Percentiles rank a stretch among this genome's conserved stretches.
These are phyloP conservation scores for Halichoeres trimaculatus DNA, from an alignment of 2,113 vertebrate species.

Conservation along the genomic window DNA sequence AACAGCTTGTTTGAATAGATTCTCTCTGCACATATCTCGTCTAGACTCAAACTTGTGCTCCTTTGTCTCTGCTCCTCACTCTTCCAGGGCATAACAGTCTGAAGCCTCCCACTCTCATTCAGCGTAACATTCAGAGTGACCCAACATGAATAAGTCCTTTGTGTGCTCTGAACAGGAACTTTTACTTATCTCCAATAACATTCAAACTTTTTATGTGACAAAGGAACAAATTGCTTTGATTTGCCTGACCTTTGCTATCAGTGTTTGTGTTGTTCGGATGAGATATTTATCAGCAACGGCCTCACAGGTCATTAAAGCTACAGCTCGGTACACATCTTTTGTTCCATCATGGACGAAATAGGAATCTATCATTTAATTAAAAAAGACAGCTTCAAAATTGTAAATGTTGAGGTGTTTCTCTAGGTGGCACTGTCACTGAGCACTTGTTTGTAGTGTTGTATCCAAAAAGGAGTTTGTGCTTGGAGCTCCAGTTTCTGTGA, in stretches of 20 bases:
- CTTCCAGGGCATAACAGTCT: conserved; percentile 71
- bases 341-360: neutral
- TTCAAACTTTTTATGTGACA: conserved; percentile 46
- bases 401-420: conserved; percentile 26
- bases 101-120: conserved; percentile 74
- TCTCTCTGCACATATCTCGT: conserved; percentile 10
- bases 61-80: conserved; percentile 59
- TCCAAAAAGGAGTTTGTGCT: neutral
- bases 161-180: conserved; percentile 60
- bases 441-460: neutral
- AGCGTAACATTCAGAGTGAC: conserved; percentile 57
- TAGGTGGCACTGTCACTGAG: conserved; percentile 56
- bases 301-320: neutral
- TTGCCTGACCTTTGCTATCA: conserved; percentile 72
- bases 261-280: conserved; percentile 62
- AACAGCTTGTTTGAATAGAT: conserved; percentile 11
- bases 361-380: neutral
- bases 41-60: conserved; percentile 26
- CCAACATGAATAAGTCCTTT: conserved; percentile 72
- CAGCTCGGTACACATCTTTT: neutral
- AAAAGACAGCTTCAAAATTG: conserved; percentile 6
- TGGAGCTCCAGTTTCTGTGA: neutral
- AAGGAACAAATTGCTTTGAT: conserved; percentile 51
- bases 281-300: conserved; percentile 41
- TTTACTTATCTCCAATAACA: conserved; percentile 67